Evolutionary conservation across 2,888 invertebrate species (phyloP).

Genomic region (Andrena bucephala): DNA sequence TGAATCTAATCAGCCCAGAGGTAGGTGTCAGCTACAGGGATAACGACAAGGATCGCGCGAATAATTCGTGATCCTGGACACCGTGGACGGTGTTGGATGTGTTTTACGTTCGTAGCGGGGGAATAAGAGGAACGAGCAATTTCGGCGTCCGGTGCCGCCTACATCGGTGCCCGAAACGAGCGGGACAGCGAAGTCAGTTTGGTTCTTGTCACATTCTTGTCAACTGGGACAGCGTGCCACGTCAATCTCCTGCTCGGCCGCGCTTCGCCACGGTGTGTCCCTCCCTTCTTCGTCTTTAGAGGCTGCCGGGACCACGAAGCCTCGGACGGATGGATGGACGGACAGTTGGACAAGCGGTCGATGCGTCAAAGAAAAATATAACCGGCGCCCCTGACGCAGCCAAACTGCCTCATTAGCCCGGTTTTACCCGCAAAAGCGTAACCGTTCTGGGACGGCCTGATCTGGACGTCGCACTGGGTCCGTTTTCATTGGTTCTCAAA

Average conservation of each 20-base stretch:
- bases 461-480: background rate
- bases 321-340: conserved; percentile 75
- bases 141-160: conserved; percentile 70
- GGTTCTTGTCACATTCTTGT: conserved; percentile 85
- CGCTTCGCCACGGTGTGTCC: conserved; percentile 64
- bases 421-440: conserved; percentile 79
- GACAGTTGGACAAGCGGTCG: conserved; percentile 81
- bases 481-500: conserved; percentile 15
- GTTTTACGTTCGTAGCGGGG: conserved; percentile 35
- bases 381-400: conserved; percentile 80
- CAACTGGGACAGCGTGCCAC: conserved; percentile 83
- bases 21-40: background rate
- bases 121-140: conserved; percentile 69
- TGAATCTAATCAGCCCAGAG: too few relatives aligned
- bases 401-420: conserved; percentile 84
- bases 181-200: conserved; percentile 80
- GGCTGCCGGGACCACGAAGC: conserved; percentile 66
- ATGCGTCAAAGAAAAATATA: conserved; percentile 85
- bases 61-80: conserved; percentile 41
- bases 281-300: conserved; percentile 53
- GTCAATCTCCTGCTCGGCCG: conserved; percentile 83
- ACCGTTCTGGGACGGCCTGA: conserved; percentile 55
- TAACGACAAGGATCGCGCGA: conserved; percentile 36
- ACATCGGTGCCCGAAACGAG: conserved; percentile 71
- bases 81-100: conserved; percentile 28